phyloP scores from a whole-genome alignment of 2,888 invertebrate genomes.

The Parnassius mnemosyne region DNA sequence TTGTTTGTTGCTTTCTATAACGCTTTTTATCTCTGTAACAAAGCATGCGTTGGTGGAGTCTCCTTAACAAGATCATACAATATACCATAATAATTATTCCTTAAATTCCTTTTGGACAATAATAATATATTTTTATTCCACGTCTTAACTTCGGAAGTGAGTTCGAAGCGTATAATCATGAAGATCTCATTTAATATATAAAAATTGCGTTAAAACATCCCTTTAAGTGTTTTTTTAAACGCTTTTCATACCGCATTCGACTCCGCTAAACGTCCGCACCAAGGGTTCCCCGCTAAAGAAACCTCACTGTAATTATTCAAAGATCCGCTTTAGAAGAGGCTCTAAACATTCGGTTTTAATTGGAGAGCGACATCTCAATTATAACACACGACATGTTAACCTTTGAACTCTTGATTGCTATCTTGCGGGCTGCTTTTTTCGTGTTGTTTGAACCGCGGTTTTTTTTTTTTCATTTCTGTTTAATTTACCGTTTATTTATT shows the following conservation, averaged over 20 bases:
- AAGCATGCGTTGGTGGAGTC: slow-evolving; percentile 1
- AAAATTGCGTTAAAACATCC: slow-evolving; percentile 29
- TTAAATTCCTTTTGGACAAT: no score
- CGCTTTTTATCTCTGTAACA: background rate
- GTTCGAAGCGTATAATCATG: slow-evolving; percentile 10
- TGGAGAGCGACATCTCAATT: slow-evolving; percentile 68
- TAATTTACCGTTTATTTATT: background rate
- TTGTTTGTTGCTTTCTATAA: background rate
- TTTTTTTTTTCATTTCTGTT: background rate
- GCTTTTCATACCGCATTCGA: slow-evolving; percentile 40
- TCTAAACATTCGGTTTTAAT: slow-evolving; percentile 71
- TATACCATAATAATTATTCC: no score
- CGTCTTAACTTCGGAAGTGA: background rate
- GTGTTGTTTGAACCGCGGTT: slow-evolving; percentile 29
- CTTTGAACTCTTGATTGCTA: slow-evolving; percentile 68
- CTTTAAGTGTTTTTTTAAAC: slow-evolving; percentile 42
- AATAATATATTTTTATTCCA: background rate
- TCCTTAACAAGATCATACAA: no score
- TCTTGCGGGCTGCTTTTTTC: slow-evolving; percentile 49
- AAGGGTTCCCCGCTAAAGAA: slow-evolving; percentile 43
- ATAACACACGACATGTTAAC: slow-evolving; percentile 59
- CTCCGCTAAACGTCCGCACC: slow-evolving; percentile 43
- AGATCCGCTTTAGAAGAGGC: slow-evolving; percentile 48
- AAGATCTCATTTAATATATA: slow-evolving; percentile 30
- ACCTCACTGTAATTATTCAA: slow-evolving; percentile 58